A percentile compares a stretch with the other conserved stretches of the same genome.
Conservation (phyloP, 2,113 vertebrate genomes). For the Melanostigma gelatinosum region DNA sequence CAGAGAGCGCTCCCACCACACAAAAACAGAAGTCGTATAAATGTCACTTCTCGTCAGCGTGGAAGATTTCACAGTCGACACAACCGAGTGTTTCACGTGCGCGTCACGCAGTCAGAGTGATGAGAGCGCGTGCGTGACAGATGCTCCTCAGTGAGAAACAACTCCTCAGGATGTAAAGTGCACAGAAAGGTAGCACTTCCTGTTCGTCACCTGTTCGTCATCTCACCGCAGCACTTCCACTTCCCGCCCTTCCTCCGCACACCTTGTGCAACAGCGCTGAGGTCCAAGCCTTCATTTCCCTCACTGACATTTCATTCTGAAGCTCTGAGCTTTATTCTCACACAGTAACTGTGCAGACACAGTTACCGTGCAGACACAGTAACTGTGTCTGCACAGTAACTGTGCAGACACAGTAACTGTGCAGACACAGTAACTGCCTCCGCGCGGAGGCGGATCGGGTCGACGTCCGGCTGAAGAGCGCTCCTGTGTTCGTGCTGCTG, state of each 20-base stretch:
- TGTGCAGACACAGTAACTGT: too few species aligned
- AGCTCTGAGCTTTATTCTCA: background rate
- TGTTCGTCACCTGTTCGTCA: conserved; percentile 4
- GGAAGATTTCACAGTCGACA: background rate
- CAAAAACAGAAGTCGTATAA: conserved; percentile 1
- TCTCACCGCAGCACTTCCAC: conserved; percentile 37
- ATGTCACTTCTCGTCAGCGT: background rate
- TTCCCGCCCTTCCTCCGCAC: conserved; percentile 57
- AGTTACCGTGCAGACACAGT: background rate
- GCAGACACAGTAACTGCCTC: background rate
- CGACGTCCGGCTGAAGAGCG: background rate
- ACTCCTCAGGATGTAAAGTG: background rate
- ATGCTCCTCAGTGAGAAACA: background rate
- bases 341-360: background rate
- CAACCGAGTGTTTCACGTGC: background rate
- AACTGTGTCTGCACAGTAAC: too few species aligned
- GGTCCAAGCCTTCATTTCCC: background rate
- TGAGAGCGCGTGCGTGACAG: background rate
- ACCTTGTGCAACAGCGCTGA: conserved; percentile 29
- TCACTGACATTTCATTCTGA: background rate
- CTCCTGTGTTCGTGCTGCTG: conserved; percentile 38
- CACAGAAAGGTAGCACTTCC: conserved; percentile 1
- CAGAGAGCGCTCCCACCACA: background rate
- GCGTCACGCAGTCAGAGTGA: too few species aligned
- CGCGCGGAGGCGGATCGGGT: background rate